These are phyloP conservation scores for Pseudomugil tenellus DNA, from an alignment of 2,797 vertebrate species.

Conservation along the genomic window DNA sequence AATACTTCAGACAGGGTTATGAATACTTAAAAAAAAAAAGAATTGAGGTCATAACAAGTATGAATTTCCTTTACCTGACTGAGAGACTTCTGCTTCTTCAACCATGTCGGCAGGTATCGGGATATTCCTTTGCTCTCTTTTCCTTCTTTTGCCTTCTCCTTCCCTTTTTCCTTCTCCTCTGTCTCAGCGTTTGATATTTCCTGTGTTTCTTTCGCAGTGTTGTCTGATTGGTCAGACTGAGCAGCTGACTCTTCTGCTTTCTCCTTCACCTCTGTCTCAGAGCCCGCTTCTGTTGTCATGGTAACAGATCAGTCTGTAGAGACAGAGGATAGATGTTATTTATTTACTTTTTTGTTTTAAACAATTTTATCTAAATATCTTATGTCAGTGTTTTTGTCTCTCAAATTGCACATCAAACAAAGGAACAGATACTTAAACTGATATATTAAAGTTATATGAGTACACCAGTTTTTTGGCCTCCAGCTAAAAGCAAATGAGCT, in stretches of 20 bases:
- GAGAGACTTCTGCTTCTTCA: constrained; percentile 95
- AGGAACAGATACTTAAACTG: constrained; percentile 8
- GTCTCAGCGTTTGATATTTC: constrained; percentile 59
- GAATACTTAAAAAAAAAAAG: background rate
- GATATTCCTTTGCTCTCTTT: constrained; percentile 90
- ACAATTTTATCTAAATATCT: background rate
- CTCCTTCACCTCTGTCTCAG: constrained; percentile 89
- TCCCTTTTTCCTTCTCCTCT: constrained; percentile 73
- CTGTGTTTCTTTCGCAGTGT: constrained; percentile 59
- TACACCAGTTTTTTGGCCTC: constrained; percentile 10
- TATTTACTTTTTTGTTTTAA: background rate
- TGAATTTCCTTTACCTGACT: constrained; percentile 76
- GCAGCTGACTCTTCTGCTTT: constrained; percentile 82
- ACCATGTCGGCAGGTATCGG: constrained; percentile 95
- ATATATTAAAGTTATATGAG: background rate
- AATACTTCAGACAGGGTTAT: too few relatives aligned
- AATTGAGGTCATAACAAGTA: background rate
- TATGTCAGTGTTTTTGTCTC: background rate
- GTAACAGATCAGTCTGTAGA: constrained; percentile 80
- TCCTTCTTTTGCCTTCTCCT: constrained; percentile 70
- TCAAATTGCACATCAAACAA: background rate
- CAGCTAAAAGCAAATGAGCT: constrained; percentile 48
- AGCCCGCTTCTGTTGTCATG: constrained; percentile 94
- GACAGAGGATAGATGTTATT: background rate
- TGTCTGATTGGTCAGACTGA: constrained; percentile 61